A percentile compares a stretch with the other conserved stretches of the same genome.
Conservation (phyloP, 2,888 invertebrate genomes). For the Eutolmus rufibarbis region DNA sequence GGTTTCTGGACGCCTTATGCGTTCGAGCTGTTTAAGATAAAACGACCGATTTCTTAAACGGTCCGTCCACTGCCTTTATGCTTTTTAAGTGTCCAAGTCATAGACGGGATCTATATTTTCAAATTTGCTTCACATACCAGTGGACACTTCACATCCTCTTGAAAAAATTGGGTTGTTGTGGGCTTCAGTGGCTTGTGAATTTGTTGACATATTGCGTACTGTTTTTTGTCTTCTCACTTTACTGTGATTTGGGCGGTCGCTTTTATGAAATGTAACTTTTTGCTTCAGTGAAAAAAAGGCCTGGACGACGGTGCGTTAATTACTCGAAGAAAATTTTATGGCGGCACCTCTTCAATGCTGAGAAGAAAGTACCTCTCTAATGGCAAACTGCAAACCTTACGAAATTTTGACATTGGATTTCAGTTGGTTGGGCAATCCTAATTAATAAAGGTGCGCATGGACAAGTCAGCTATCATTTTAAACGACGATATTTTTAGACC, state of each 20-base stretch:
- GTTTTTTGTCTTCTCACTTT: neutral
- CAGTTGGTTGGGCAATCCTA: neutral
- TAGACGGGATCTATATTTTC: neutral
- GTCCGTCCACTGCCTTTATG: neutral
- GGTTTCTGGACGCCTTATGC: neutral
- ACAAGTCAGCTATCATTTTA: neutral
- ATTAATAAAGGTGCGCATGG: neutral
- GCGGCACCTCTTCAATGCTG: neutral
- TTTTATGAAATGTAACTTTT: neutral
- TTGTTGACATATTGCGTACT: neutral
- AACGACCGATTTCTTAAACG: neutral
- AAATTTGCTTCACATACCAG: neutral
- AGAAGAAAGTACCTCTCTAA: constrained; percentile 7
- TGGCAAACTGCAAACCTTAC: constrained; percentile 2
- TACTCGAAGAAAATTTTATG: constrained; percentile 3
- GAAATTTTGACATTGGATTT: neutral
- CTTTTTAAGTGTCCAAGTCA: neutral
- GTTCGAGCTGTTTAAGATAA: neutral
- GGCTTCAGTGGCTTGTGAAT: neutral
- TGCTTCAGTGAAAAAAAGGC: neutral
- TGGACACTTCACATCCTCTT: neutral
- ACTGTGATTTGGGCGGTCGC: neutral
- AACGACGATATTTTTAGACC: neutral
- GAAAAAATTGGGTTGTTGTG: neutral
- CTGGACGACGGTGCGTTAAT: neutral